These are phyloP conservation scores for Upupa epops DNA, from an alignment of 2,113 vertebrate genomes.

Conservation along the genomic window DNA sequence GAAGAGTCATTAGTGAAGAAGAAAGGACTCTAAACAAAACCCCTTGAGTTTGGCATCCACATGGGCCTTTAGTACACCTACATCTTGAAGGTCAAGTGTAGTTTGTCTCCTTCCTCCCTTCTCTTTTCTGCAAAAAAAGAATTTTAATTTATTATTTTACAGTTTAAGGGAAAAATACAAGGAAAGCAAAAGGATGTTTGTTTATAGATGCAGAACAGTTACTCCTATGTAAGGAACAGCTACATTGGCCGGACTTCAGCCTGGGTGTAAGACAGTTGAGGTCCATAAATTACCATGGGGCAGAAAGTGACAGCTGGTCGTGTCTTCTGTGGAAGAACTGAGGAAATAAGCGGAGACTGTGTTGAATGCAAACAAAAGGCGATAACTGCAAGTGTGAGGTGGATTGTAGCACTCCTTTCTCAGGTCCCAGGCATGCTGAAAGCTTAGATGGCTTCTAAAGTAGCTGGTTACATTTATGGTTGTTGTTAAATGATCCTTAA, in stretches of 20 bases:
- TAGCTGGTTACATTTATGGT: background rate
- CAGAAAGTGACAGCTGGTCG: background rate
- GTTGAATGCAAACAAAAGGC: background rate
- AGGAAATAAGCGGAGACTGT: background rate
- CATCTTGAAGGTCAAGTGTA: background rate
- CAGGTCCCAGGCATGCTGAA: rapidly evolving
- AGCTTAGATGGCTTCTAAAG: background rate
- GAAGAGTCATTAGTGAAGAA: background rate
- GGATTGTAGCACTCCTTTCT: background rate
- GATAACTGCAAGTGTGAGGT: background rate
- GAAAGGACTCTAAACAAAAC: background rate
- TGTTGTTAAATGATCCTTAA: background rate
- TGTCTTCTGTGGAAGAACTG: background rate
- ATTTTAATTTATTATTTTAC: too few species aligned
- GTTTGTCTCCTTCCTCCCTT: background rate
- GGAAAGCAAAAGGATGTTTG: background rate
- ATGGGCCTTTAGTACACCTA: background rate
- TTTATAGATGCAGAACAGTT: background rate
- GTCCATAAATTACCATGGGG: background rate
- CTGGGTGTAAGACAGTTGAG: background rate
- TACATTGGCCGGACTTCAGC: background rate
- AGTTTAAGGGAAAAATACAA: background rate
- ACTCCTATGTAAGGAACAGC: background rate
- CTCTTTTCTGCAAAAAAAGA: background rate
- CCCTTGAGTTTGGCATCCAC: background rate